Evolutionary conservation across 2,113 vertebrate species (phyloP), one percentile per base, ranked within the genome.

Genomic region (Eonycteris spelaea): DNA sequence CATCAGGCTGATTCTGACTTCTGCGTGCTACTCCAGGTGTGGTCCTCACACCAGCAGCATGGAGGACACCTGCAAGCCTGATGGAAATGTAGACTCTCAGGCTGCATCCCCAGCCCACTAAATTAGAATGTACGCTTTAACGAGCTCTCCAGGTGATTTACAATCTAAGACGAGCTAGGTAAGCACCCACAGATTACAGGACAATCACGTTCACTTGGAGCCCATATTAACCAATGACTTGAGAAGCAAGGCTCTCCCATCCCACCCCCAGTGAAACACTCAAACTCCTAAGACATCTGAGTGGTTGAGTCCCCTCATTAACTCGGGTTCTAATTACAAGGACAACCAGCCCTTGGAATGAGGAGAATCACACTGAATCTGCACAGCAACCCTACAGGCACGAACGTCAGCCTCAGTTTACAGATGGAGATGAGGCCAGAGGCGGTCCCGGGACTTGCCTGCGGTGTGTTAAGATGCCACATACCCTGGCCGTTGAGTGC

Each of bases 401-500:
- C 65, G 35, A 19, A 18, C 15, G 15, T 5, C 28, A 22, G 5
- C 13, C 14, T 45, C 40, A 13, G 16, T 68, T 88, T 10, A 84
- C 67, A 61, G 59, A 65, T 2, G 24, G 67, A 82, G 45, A 48
- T 33, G 53, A 14, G 15, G 3, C 45, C 65, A 59, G 35, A 55
- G 7, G 9, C 6, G 33, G 78, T 40, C 74, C 33, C 0, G 7
- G 53, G 28, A 45, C 21, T 22, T 38, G 57, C 55, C 61, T 73
- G 40, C 48, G 19, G 2, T n/a, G 7, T 6, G 26, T 18, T 48
- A 51, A 86, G 55, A 48, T 5, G 18, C 59, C 70, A 9, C 1
- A 0, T 5, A 21, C 28, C 22, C 30, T 0, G 2, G n/a, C 7
- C 43, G 74, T 24, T 1, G 1, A 2, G 1, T 0, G 1, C 40